These are phyloP conservation scores for Camelus dromedarius DNA, from an alignment of 2,113 vertebrate genomes.

Conservation along the genomic window DNA sequence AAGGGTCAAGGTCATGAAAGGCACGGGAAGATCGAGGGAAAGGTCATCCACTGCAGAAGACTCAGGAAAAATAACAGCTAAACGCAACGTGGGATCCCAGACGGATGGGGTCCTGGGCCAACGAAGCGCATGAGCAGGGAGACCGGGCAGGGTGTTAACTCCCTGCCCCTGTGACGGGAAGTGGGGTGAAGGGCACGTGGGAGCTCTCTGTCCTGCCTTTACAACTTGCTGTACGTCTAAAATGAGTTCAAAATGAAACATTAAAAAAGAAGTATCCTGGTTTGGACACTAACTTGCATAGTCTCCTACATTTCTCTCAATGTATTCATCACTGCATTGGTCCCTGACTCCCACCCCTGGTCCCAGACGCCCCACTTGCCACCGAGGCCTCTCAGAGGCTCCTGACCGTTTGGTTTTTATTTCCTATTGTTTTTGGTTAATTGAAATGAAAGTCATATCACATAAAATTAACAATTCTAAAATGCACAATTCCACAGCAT, in stretches of 20 bases:
- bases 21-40: background rate
- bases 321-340: background rate
- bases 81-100: fast-evolving
- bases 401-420: background rate
- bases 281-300: background rate
- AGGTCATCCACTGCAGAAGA: background rate
- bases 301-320: background rate
- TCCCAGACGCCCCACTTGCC: background rate
- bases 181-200: too few species aligned
- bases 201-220: background rate
- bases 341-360: background rate
- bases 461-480: background rate
- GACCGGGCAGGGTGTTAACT: fast-evolving
- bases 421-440: background rate
- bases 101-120: fast-evolving
- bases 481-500: too few species aligned
- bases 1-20: background rate
- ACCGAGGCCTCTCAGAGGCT: background rate
- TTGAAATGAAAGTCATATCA: background rate
- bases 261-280: background rate
- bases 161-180: background rate
- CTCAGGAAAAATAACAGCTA: background rate
- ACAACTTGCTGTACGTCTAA: background rate
- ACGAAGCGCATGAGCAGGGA: fast-evolving
- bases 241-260: background rate